A percentile compares a stretch with the other conserved stretches of the same genome.
Evolutionary conservation across 2,797 vertebrate species (phyloP).

Genomic region (Ctenochaetus hawaiiensis): DNA sequence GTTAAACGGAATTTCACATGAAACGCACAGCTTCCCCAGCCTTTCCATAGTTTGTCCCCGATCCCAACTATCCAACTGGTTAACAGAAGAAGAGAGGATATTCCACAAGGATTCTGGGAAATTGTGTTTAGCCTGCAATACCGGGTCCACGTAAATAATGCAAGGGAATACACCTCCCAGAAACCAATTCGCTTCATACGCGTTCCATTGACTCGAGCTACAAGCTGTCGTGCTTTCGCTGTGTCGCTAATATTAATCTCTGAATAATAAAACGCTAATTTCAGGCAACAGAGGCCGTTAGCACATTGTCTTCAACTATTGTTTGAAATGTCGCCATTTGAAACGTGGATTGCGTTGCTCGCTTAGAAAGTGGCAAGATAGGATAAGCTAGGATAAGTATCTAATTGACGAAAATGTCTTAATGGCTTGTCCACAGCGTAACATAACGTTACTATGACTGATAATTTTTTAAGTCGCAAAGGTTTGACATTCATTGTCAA

Average conservation of each 20-base stretch:
- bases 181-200: constrained; percentile 19
- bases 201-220: not conserved
- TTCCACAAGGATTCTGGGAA: constrained; percentile 68
- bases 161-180: constrained; percentile 72
- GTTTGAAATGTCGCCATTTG: not conserved
- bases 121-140: constrained; percentile 17
- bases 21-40: not conserved
- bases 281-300: not conserved
- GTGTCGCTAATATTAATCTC: constrained; percentile 22
- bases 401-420: not conserved
- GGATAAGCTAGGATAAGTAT: constrained; percentile 5
- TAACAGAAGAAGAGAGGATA: not conserved
- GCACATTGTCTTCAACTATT: not conserved
- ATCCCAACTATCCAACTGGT: constrained; percentile 34
- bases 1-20: not conserved
- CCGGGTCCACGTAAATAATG: rapidly evolving
- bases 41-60: not conserved
- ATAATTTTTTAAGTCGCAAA: not conserved
- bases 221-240: not conserved
- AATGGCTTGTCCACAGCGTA: constrained; percentile 6
- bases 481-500: constrained; percentile 10
- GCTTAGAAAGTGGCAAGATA: constrained; percentile 19
- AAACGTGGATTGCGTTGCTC: not conserved
- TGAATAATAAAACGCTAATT: not conserved
- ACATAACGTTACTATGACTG: constrained; percentile 15